Percentiles rank a stretch among this genome's conserved stretches.
Conservation (phyloP, 2,113 vertebrate genomes). For the Entomyzon cyanotis region DNA sequence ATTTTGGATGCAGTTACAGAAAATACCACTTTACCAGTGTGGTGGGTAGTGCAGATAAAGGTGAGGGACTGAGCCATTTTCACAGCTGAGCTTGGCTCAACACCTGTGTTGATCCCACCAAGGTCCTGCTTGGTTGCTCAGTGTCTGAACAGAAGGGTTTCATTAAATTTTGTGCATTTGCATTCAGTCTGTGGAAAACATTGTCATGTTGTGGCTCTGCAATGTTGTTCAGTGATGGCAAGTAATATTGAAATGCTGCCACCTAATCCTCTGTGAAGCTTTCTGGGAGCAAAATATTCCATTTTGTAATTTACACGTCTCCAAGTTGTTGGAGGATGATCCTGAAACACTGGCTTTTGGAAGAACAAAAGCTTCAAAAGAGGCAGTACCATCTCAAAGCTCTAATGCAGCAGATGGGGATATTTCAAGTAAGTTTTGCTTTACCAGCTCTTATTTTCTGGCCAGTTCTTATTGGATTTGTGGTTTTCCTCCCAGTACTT, state of each 20-base stretch:
- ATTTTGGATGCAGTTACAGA: background rate
- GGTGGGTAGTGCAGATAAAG: background rate
- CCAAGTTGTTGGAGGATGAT: background rate
- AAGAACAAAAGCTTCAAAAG: background rate
- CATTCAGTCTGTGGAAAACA: background rate
- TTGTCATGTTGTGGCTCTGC: background rate
- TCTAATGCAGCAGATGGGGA: background rate
- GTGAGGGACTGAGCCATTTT: background rate
- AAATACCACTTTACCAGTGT: background rate
- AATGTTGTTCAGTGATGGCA: background rate
- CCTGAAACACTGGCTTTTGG: background rate
- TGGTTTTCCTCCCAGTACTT: background rate
- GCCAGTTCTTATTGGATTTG: background rate
- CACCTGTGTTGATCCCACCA: background rate
- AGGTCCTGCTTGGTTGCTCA: background rate
- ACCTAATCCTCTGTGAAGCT: background rate
- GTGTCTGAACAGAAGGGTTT: background rate
- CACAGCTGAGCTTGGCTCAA: background rate
- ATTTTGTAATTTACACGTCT: fast-evolving
- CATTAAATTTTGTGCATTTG: background rate
- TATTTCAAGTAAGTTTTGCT: background rate
- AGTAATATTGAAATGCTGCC: background rate
- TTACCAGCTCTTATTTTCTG: background rate
- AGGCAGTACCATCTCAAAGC: background rate
- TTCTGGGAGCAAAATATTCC: background rate